Evolutionary conservation across 2,797 vertebrate genomes (phyloP), one percentile per base, ranked within the genome.

Genomic region (Nannoperca obscura): DNA sequence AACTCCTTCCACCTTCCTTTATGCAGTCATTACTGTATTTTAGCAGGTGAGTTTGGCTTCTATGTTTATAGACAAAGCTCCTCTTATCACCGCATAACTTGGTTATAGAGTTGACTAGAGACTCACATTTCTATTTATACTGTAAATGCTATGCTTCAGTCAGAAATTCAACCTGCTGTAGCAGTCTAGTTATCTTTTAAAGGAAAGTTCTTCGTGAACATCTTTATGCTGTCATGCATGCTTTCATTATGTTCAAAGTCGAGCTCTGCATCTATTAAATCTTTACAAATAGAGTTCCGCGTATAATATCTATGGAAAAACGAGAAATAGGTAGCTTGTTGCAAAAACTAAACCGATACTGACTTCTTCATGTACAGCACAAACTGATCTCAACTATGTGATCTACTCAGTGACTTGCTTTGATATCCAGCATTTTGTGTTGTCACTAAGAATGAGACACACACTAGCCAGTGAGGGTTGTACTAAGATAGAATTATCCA

Each of bases 401-500:
- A 32, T 32, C 32, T 8, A 32, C 52, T 34, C 7, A 7, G 22
- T 44, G 7, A 9, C 7, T 4, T 4, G n/a, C 3, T 38, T 50
- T 53, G 2, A 10, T 61, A 1, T 27, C 0, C 1, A 59, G 24
- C 10, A 10, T 55, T 52, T 34, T 46, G 19, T 58, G 2, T 32
- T 24, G 54, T 30, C 17, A 24, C 58, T 34, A 47, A 60, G 20
- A 15, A 36, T 53, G n/a, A 46, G 38, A 60, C 4, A 15, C 50
- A 42, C 44, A 14, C 34, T 9, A 7, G 5, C 24, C 38, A 36
- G 14, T 19, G 32, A 81, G 9, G 34, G 38, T 32, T 64, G 54
- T 46, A 20, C 77, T 52, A 59, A 72, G 53, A 81, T 74, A 59
- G 75, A 81, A 55, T 65, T 22, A 22, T 27, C 24, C 24, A 27